Conservation (phyloP, 2,113 vertebrate species). For the Zosterops japonicus region DNA sequence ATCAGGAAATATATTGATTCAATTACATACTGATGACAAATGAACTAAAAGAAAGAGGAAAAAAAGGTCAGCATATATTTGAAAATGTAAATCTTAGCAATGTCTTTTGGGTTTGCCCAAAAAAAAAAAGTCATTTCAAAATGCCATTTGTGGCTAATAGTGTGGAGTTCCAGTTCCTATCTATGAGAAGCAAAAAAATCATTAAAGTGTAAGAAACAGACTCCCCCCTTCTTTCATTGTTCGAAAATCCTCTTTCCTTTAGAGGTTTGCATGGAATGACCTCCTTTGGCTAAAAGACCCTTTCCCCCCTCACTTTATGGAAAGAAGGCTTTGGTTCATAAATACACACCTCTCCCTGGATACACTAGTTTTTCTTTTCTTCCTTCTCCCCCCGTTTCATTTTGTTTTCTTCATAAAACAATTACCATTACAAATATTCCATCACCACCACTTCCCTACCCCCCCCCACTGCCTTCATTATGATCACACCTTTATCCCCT, state of each 20-base stretch:
- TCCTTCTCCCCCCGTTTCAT: background rate
- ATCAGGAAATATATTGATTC: slow-evolving; percentile 99
- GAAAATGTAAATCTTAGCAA: slow-evolving; percentile 99
- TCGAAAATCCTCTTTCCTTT: slow-evolving; percentile 70
- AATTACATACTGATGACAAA: slow-evolving; percentile 99
- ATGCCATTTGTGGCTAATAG: slow-evolving; percentile 94
- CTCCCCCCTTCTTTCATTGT: slow-evolving; percentile 72
- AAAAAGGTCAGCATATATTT: slow-evolving; percentile 99
- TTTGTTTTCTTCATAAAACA: slow-evolving; percentile 31
- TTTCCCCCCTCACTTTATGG: background rate
- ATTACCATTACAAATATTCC: background rate
- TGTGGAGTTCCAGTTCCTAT: slow-evolving; percentile 78
- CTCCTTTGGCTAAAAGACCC: slow-evolving; percentile 8
- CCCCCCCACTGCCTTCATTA: background rate
- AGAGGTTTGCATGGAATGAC: slow-evolving; percentile 37
- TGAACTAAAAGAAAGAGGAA: slow-evolving; percentile 89
- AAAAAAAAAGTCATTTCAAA: slow-evolving; percentile 92
- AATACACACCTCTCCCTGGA: background rate
- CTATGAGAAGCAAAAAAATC: slow-evolving; percentile 79
- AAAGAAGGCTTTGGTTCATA: slow-evolving; percentile 9
- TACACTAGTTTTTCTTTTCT: background rate
- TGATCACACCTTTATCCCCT: background rate
- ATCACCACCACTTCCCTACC: background rate
- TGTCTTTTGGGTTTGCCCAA: slow-evolving; percentile 91
- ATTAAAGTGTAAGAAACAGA: slow-evolving; percentile 74